Evolutionary conservation across 2,888 invertebrate species (phyloP).

Genomic region (Pterostichus madidus): DNA sequence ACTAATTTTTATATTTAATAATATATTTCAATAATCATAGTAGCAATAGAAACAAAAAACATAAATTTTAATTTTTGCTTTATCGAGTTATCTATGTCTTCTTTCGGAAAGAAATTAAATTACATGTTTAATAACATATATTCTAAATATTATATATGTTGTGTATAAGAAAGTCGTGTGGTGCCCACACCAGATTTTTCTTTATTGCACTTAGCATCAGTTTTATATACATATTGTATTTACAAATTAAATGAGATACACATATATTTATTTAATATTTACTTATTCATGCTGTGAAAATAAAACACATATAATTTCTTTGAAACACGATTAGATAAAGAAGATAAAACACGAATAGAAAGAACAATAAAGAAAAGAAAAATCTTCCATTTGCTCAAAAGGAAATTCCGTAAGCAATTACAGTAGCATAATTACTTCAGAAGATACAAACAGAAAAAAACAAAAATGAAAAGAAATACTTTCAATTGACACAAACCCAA

Average conservation of each 20-base stretch:
- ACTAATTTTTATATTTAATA: too few species aligned
- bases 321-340: neutral
- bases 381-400: neutral
- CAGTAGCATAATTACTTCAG: neutral
- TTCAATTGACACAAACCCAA: neutral
- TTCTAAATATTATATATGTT: too few species aligned
- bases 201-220: too few species aligned
- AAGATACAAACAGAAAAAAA: neutral
- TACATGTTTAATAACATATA: too few species aligned
- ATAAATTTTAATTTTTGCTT: too few species aligned
- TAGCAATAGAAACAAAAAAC: too few species aligned
- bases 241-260: neutral
- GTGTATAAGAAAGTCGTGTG: too few species aligned
- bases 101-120: too few species aligned
- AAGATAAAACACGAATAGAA: neutral
- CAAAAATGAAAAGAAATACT: neutral
- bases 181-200: too few species aligned
- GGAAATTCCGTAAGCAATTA: slow-evolving; percentile 4
- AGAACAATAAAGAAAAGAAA: neutral
- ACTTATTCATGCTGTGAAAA: neutral
- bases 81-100: too few species aligned
- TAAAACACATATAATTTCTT: neutral
- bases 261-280: neutral
- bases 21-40: too few species aligned
- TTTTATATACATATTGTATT: too few species aligned